A percentile compares a stretch with the other conserved stretches of the same genome.
These are phyloP conservation scores for Eucera pruinosa DNA, from an alignment of 2,888 invertebrate species.

Conservation along the genomic window DNA sequence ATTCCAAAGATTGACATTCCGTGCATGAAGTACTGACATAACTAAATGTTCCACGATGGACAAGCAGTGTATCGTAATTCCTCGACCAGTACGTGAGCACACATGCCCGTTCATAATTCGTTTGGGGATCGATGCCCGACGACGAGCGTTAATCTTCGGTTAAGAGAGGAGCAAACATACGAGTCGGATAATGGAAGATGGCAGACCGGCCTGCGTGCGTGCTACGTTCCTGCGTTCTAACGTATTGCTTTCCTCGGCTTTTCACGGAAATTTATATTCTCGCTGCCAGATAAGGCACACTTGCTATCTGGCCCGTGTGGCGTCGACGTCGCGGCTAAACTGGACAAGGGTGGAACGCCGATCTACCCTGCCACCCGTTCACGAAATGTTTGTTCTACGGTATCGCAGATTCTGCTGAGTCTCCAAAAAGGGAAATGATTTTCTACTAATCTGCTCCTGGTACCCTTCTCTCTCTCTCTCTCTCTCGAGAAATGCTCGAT, in stretches of 20 bases:
- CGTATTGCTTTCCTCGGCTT: slow-evolving; percentile 70
- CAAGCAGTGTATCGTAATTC: no score
- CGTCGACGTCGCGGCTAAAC: slow-evolving; percentile 56
- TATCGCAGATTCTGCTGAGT: slow-evolving; percentile 71
- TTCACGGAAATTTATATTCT: slow-evolving; percentile 74
- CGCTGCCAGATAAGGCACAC: slow-evolving; percentile 76
- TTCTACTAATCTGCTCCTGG: slow-evolving; percentile 64
- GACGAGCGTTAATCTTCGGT: slow-evolving; percentile 73
- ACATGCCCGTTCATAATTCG: slow-evolving; percentile 7
- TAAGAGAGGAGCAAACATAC: slow-evolving; percentile 74
- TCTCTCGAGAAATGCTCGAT: slow-evolving; percentile 24
- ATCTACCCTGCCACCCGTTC: slow-evolving; percentile 29
- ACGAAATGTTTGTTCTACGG: slow-evolving; percentile 66
- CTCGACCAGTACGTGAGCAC: slow-evolving; percentile 2
- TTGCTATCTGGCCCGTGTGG: slow-evolving; percentile 57
- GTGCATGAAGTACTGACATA: no score
- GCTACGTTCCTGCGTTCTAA: slow-evolving; percentile 60
- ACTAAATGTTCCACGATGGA: no score
- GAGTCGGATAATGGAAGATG: slow-evolving; percentile 72
- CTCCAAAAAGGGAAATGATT: slow-evolving; percentile 65
- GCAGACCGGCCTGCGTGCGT: slow-evolving; percentile 69
- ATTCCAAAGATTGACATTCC: no score
- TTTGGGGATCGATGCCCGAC: slow-evolving; percentile 44
- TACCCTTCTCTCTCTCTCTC: slow-evolving; percentile 9
- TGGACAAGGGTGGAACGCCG: slow-evolving; percentile 52